Conservation (phyloP, 2,797 vertebrate genomes). For the Channallabes apus region DNA sequence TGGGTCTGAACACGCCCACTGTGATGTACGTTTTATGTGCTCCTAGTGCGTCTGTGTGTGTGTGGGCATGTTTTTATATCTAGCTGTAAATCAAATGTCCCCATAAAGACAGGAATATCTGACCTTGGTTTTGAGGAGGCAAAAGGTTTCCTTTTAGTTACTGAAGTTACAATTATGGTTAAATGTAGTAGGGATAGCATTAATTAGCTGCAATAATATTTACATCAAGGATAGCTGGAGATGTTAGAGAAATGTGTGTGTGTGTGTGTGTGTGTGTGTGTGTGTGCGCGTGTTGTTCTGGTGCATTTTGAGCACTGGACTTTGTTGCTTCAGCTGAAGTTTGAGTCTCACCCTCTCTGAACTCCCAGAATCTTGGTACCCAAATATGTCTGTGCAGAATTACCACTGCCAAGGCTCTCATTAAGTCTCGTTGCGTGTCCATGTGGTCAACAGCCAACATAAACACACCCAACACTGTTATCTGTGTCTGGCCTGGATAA, state of each 20-base stretch:
- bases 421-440: slow-evolving; percentile 61
- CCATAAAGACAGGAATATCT: not conserved
- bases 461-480: slow-evolving; percentile 42
- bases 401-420: slow-evolving; percentile 68
- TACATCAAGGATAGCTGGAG: not conserved
- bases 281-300: not conserved
- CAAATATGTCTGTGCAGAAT: slow-evolving; percentile 71
- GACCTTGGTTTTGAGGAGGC: not conserved
- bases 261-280: not conserved
- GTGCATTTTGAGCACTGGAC: slow-evolving; percentile 52
- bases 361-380: slow-evolving; percentile 67
- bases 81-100: not conserved
- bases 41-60: slow-evolving; percentile 7
- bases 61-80: slow-evolving; percentile 5
- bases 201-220: not conserved
- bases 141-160: not conserved
- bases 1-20: slow-evolving; percentile 28
- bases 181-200: not conserved
- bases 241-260: not conserved
- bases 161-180: not conserved
- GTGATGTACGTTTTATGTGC: slow-evolving; percentile 13
- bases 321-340: slow-evolving; percentile 61
- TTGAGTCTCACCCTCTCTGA: slow-evolving; percentile 59
- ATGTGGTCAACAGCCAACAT: slow-evolving; percentile 37
- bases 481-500: slow-evolving; percentile 41